phyloP scores from a whole-genome alignment of 1,140 invertebrate species.

The Lepidurus packardi region DNA sequence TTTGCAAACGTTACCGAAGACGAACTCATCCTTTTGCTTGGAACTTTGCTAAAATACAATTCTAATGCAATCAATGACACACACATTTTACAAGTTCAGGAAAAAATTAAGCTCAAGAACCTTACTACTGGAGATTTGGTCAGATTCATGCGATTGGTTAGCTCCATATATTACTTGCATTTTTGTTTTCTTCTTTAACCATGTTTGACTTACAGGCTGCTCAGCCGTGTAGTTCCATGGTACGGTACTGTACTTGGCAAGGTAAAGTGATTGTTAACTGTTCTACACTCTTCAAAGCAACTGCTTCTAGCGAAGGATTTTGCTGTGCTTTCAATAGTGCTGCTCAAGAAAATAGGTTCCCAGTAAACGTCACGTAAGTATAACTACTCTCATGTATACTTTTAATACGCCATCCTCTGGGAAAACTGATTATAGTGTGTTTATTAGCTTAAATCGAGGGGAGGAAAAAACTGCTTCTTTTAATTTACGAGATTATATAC shows the following conservation, averaged over 20 bases:
- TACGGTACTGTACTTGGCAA: conserved; percentile 31
- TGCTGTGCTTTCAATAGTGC: conserved; percentile 33
- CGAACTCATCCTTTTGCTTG: conserved; percentile 18
- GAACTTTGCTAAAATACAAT: conserved; percentile 25
- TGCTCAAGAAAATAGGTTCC: background rate
- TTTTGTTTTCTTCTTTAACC: background rate
- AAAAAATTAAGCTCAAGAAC: conserved; percentile 25
- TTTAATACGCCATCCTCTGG: too few relatives aligned
- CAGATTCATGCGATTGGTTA: conserved; percentile 27
- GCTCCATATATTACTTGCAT: background rate
- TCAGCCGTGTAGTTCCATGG: conserved; percentile 27
- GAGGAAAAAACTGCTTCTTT: background rate
- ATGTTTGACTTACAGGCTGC: conserved; percentile 23
- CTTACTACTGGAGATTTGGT: conserved; percentile 28
- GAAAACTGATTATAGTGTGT: background rate
- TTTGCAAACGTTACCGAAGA: background rate
- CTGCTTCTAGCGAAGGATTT: conserved; percentile 32
- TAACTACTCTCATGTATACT: background rate
- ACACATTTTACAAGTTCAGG: conserved; percentile 22
- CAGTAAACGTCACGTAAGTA: background rate
- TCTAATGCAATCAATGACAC: conserved; percentile 14
- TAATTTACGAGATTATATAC: background rate
- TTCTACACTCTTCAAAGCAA: conserved; percentile 28
- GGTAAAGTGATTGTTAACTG: conserved; percentile 26
- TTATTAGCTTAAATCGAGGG: background rate